Evolutionary conservation across 1,140 invertebrate species (phyloP).

Genomic region (Thalassaphorura encarpata): DNA sequence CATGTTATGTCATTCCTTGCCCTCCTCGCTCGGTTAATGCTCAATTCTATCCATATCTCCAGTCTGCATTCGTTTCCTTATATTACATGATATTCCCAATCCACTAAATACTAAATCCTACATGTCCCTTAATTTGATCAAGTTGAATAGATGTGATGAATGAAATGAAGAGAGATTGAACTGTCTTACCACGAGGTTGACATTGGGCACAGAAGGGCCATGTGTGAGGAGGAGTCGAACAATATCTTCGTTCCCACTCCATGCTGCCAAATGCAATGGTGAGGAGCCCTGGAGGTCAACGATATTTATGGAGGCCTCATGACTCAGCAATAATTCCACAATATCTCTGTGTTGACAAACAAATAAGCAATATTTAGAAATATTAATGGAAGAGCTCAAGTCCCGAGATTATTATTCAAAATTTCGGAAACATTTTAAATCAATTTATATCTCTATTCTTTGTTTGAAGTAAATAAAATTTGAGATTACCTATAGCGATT

Average conservation of each 20-base stretch:
- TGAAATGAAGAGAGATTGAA: neutral
- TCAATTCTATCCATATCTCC: too few relatives aligned
- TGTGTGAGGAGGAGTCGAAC: conserved; percentile 64
- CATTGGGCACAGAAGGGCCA: conserved; percentile 62
- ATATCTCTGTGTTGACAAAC: conserved; percentile 58
- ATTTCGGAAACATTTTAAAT: too few relatives aligned
- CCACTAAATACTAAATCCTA: too few relatives aligned
- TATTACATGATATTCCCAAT: too few relatives aligned
- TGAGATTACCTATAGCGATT: conserved; percentile 75
- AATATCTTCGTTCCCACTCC: conserved; percentile 76
- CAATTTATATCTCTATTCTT: too few relatives aligned
- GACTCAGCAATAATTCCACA: conserved; percentile 67
- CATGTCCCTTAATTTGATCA: too few relatives aligned
- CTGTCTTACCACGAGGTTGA: conserved; percentile 63
- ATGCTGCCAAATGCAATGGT: conserved; percentile 73
- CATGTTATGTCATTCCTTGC: too few relatives aligned
- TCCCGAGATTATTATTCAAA: neutral
- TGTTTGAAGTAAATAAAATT: too few relatives aligned
- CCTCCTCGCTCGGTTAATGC: too few relatives aligned
- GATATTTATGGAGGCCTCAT: conserved; percentile 82
- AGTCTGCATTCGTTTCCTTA: too few relatives aligned
- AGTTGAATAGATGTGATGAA: neutral
- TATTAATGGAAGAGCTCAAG: neutral
- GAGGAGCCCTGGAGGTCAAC: conserved; percentile 73
- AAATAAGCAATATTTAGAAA: neutral